These are phyloP conservation scores for Illadopsis cleaveri DNA, from an alignment of 2,113 vertebrate species.

Conservation along the genomic window DNA sequence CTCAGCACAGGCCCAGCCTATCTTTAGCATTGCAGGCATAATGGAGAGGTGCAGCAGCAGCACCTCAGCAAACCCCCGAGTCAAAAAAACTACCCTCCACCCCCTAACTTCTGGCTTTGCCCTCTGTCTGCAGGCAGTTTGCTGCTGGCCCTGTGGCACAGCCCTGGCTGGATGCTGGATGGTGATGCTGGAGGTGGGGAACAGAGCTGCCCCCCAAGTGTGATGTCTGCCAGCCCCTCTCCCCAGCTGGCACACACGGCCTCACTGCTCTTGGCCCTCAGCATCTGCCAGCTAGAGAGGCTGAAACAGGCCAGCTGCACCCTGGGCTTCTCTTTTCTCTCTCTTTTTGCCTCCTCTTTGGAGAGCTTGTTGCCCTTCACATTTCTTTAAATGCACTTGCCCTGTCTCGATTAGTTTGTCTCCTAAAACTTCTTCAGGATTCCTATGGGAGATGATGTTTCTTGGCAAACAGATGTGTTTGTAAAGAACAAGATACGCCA, in stretches of 20 bases:
- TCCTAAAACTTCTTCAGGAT: constrained; percentile 35
- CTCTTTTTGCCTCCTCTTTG: neutral
- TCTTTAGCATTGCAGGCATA: neutral
- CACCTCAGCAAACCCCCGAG: neutral
- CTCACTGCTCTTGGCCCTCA: neutral
- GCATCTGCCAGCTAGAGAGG: neutral
- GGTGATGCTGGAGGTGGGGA: neutral
- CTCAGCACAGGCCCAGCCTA: neutral
- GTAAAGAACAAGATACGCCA: neutral
- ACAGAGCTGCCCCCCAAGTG: neutral
- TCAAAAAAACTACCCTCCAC: neutral
- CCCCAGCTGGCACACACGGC: rapidly evolving
- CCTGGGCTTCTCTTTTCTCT: neutral
- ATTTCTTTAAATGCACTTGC: neutral
- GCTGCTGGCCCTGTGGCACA: rapidly evolving
- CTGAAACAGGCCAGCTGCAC: neutral
- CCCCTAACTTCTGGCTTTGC: neutral
- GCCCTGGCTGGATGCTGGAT: neutral
- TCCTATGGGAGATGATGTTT: constrained; percentile 29
- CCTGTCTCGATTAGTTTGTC: neutral
- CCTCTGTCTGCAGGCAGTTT: neutral
- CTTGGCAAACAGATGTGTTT: neutral
- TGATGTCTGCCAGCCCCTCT: neutral
- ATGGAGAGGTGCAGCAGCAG: neutral
- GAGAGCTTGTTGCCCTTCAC: neutral